A percentile compares a stretch with the other conserved stretches of the same genome.
These are phyloP conservation scores for Rhopilema esculentum DNA, from an alignment of 30 jellyfish, hydroid and myxozoan species.

Conservation along the genomic window DNA sequence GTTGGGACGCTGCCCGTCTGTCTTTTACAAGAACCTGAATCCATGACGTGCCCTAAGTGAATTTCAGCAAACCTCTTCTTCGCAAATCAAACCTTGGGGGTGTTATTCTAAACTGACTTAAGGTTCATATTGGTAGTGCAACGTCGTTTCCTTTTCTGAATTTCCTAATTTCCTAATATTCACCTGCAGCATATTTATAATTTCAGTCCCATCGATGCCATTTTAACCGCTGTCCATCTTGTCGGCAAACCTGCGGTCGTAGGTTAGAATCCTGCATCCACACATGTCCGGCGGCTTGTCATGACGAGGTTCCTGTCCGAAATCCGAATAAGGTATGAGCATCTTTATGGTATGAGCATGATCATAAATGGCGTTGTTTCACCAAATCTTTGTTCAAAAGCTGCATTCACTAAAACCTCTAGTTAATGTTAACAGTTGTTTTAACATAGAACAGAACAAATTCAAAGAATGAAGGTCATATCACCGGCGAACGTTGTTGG, in stretches of 20 bases:
- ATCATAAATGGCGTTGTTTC: too few relatives aligned
- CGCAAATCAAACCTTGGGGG: too few relatives aligned
- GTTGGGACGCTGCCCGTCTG: too few relatives aligned
- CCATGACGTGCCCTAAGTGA: too few relatives aligned
- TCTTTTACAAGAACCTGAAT: too few relatives aligned
- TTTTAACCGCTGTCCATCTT: slow-evolving; percentile 77
- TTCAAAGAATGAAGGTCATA: too few relatives aligned
- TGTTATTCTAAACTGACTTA: too few relatives aligned
- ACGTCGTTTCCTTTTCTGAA: neutral
- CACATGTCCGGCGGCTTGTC: slow-evolving; percentile 77
- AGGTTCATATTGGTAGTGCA: neutral
- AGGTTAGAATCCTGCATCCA: slow-evolving; percentile 66
- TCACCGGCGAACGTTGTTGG: too few relatives aligned
- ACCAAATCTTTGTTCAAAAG: neutral
- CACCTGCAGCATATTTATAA: neutral
- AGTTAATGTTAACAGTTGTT: too few relatives aligned
- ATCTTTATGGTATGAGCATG: neutral
- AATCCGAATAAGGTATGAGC: slow-evolving; percentile 59
- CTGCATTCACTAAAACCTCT: neutral
- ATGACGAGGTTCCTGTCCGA: slow-evolving; percentile 68
- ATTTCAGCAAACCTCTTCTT: too few relatives aligned
- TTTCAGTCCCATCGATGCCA: slow-evolving; percentile 84
- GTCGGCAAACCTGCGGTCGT: slow-evolving; percentile 68
- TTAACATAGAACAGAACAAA: too few relatives aligned
- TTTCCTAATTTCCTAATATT: neutral